Evolutionary conservation across 1,140 invertebrate species (phyloP), one percentile per base, ranked within the genome.

Genomic region (Stratiolaelaps scimitus): DNA sequence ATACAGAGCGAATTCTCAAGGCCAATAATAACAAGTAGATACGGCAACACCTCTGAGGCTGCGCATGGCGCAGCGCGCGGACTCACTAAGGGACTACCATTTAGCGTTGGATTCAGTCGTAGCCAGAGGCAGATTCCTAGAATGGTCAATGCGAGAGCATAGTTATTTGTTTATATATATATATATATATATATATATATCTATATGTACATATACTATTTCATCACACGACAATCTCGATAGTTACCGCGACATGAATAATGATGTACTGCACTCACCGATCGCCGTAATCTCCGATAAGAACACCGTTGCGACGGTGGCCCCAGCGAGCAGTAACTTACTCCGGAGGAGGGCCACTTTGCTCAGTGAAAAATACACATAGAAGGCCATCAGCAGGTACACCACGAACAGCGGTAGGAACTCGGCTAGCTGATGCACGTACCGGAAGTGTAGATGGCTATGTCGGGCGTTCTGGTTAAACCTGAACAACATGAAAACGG

Each of bases 1-100:
- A 98, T 78, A 0, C 96, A 90, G 19, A 98, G 76, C 29, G 94
- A 87, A 76, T 98, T 98, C 78, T 98, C 95, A 7, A 97, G 77
- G 17, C 93, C 92, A 67, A 98, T 86, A 15, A 97, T 83, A 45
- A 96, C 86, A 0, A 95, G 87, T 48, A 98, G 75, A 78, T 97
- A 97, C 0, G 94, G 94, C 73, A 95, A 95, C 47, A 97, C 84
- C 71, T 81, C 79, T 69, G 78, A 68, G 29, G 29, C 28, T 5
- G 67, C 20, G 26, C 30, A 53, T 60, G 13, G 43, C 0, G 26
- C 60, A 67, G 23, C 53, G 19, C 6, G 20, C 4, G 44, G 34
- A 68, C 30, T 44, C 67, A 71, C 70, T 69, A 60, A 23, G 2
- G 53, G 53, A 60, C 34, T 75, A 70, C 80, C 77, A 72, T 79